A percentile compares a stretch with the other conserved stretches of the same genome.
Conservation (phyloP, 2,797 vertebrate genomes). For the Enteromius viviparus region DNA sequence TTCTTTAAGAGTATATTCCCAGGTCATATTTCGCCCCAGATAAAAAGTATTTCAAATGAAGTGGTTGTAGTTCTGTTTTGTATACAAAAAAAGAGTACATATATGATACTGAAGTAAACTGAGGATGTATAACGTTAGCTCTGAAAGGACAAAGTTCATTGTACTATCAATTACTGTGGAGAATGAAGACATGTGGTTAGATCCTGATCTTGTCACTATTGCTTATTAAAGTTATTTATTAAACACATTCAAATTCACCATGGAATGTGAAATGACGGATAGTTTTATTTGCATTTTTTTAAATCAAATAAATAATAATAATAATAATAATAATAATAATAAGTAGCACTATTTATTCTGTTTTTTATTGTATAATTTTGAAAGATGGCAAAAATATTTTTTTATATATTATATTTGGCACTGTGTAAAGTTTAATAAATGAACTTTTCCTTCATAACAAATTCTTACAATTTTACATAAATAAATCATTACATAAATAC, state of each 20-base stretch:
- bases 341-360: neutral
- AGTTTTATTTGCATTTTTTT: neutral
- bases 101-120: neutral
- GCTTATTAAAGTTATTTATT: neutral
- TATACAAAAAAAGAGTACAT: neutral
- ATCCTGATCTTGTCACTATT: neutral
- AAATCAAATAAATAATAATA: too few relatives aligned
- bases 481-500: conserved; percentile 37
- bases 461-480: neutral
- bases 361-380: neutral
- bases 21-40: neutral
- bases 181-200: neutral
- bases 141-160: neutral
- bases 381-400: neutral
- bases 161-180: neutral
- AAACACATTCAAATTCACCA: neutral
- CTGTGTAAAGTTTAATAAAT: neutral
- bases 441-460: neutral
- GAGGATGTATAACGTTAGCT: neutral
- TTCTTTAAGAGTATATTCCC: neutral
- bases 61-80: neutral
- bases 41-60: neutral
- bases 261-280: neutral
- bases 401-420: too few relatives aligned
- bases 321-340: neutral